Base-by-base conservation (phyloP, 2,113 vertebrate species). In the Chaetorhynchus papuensis region DNA sequence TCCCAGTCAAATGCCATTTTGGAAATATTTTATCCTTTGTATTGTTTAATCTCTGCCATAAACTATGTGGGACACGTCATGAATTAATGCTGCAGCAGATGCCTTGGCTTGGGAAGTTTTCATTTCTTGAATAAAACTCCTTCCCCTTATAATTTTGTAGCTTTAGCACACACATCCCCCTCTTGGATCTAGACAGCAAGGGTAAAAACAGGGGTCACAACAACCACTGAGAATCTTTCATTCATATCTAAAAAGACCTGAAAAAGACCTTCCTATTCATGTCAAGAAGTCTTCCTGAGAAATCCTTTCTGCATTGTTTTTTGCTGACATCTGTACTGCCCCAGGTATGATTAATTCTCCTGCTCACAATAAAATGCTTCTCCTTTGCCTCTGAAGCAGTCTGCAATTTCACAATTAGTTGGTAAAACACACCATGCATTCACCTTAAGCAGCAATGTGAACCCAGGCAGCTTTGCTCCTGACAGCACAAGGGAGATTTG, bases 281-380 rank as follows among this genome's bases (percentile, higher is more conserved):
- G 96, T 93, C 89, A 91, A 89, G 74, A 84, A 92, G 77, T 71
- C 91, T 92, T 92, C 95, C 94, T 91, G 94, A 96, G 96, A 97
- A 97, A 96, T 83, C 72, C 93, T 88, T 93, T 57, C 94, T 83
- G 83, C 92, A 94, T 94, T 97, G 95, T 96, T 85, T 90, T 95
- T 95, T 80, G 63, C 93, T 97, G 97, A 97, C 96, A 96, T 96
- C 94, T 95, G 91, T 85, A 89, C 85, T 96, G 96, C 96, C 95
- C 87, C 90, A 92, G 93, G 95, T 97, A 95, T 96, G 97, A 97
- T 97, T 97, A 93, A 97, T 97, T 96, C 85, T 75, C 49, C 69
- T 66, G 70, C 78, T 97, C 82, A 97, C 96, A 97, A 97, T 97
- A 91, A 97, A 96, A 94, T 54, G 87, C 90, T 96, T 95, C 95